Percentiles rank a stretch among this genome's conserved stretches.
These are phyloP conservation scores for Sitta europaea DNA, from an alignment of 2,113 vertebrate genomes.

Conservation along the genomic window DNA sequence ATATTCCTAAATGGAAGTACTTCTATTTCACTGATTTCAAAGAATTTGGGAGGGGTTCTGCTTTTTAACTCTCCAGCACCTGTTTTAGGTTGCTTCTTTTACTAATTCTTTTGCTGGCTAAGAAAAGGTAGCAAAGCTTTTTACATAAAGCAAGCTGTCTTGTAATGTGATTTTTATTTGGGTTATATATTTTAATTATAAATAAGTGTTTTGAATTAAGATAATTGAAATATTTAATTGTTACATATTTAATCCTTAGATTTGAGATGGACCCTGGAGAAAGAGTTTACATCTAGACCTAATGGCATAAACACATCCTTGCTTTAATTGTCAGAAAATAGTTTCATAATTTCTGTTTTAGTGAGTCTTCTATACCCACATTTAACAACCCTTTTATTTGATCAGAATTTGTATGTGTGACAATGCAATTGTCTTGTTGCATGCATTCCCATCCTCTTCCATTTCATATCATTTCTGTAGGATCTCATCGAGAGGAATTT, in stretches of 20 bases:
- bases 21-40: background rate
- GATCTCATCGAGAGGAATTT: conserved; percentile 6
- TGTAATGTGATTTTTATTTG: background rate
- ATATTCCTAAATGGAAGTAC: background rate
- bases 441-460: background rate
- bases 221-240: background rate
- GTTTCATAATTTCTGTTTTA: background rate
- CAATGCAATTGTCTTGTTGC: background rate
- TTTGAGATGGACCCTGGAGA: background rate
- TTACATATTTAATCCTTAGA: background rate
- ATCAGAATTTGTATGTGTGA: background rate
- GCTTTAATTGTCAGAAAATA: background rate
- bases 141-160: background rate
- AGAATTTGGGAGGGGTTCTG: background rate
- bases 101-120: background rate
- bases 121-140: background rate
- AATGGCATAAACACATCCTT: background rate
- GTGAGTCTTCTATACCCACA: background rate
- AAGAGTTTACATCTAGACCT: background rate
- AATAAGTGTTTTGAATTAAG: background rate
- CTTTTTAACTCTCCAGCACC: background rate
- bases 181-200: background rate
- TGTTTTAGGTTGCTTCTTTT: background rate
- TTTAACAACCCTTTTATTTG: background rate
- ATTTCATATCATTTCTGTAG: conserved; percentile 9